Conservation (phyloP, 2,113 vertebrate genomes). For the Nymphicus hollandicus region DNA sequence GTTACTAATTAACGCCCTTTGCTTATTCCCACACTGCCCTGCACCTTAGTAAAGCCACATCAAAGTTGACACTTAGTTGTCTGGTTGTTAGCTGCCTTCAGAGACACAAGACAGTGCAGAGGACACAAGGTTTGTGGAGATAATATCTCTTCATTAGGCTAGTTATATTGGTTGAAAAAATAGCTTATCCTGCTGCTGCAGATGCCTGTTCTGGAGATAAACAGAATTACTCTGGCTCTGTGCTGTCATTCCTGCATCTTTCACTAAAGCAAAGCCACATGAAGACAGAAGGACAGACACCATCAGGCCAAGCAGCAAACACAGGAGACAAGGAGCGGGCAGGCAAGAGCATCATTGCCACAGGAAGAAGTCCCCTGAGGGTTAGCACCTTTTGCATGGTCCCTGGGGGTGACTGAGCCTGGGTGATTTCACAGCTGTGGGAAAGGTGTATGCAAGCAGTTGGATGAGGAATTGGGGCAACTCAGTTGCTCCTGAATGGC, state of each 20-base stretch:
- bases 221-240: not conserved
- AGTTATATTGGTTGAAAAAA: not conserved
- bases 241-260: not conserved
- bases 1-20: slow-evolving; percentile 41
- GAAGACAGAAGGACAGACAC: not conserved
- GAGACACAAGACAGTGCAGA: not conserved
- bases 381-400: not conserved
- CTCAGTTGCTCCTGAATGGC: not conserved
- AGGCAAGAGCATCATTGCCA: not conserved
- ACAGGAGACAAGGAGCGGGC: not conserved
- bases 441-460: not conserved
- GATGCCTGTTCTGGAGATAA: not conserved
- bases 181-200: not conserved
- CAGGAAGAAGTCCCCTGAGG: not conserved
- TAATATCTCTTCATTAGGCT: not conserved
- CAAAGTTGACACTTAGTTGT: not conserved
- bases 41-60: not conserved
- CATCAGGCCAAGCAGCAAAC: not conserved
- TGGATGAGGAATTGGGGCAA: not conserved
- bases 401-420: not conserved
- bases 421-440: not conserved
- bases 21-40: not conserved
- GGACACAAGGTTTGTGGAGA: not conserved
- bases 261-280: not conserved
- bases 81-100: not conserved